These are phyloP conservation scores for Cyrtodaria siliqua DNA, from an alignment of 2,888 invertebrate species.

Conservation along the genomic window DNA sequence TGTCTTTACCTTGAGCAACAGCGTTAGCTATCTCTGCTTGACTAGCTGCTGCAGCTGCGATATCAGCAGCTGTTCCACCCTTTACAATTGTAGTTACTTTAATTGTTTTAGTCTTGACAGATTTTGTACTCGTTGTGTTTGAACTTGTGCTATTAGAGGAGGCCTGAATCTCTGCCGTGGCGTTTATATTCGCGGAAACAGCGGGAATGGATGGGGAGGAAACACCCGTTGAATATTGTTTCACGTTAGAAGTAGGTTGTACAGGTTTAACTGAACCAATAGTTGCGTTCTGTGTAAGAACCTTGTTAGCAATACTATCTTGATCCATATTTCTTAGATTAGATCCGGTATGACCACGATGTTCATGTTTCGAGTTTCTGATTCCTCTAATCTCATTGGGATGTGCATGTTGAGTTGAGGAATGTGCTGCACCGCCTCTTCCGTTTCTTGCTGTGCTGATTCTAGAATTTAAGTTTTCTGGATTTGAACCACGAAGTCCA, in stretches of 20 bases:
- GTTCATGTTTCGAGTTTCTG: too few species aligned
- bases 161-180: conserved; percentile 18
- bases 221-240: too few species aligned
- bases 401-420: too few species aligned
- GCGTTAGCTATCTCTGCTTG: conserved; percentile 53
- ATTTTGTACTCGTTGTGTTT: conserved; percentile 50
- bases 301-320: too few species aligned
- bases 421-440: not conserved
- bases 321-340: conserved; percentile 2
- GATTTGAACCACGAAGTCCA: too few species aligned
- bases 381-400: too few species aligned
- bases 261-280: too few species aligned
- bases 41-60: conserved; percentile 40
- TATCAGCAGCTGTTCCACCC: conserved; percentile 36
- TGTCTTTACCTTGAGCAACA: conserved; percentile 50
- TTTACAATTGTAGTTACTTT: conserved; percentile 51
- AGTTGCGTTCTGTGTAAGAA: too few species aligned
- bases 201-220: too few species aligned
- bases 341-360: conserved; percentile 2
- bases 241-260: too few species aligned
- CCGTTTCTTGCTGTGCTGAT: not conserved
- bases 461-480: not conserved
- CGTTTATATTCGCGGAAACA: conserved; percentile 6
- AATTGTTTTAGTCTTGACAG: conserved; percentile 52
- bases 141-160: conserved; percentile 30